Conservation (phyloP, 1,140 invertebrate species). For the Eufriesea mexicana region DNA sequence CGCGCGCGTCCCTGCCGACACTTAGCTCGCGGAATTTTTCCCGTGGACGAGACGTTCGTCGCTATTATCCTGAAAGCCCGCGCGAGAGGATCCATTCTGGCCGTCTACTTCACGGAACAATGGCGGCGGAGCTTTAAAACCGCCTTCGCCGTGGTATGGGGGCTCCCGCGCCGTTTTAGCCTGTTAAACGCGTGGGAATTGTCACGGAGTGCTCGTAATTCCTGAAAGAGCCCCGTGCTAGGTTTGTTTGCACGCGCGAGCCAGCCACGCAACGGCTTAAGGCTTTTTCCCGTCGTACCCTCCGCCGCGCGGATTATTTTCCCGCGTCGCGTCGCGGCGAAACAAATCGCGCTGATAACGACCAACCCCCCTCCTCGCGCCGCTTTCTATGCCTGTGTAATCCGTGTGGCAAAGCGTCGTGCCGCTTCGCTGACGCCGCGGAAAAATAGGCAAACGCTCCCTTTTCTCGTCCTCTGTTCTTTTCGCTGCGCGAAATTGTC, state of each 20-base stretch:
- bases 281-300: conserved; percentile 26
- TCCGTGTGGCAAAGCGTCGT: background rate
- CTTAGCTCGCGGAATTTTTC: conserved; percentile 15
- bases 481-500: background rate
- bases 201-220: conserved; percentile 53
- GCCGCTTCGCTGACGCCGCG: background rate
- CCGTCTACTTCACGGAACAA: conserved; percentile 49
- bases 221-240: conserved; percentile 2
- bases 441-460: background rate
- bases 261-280: conserved; percentile 33
- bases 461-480: background rate
- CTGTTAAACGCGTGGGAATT: conserved; percentile 51
- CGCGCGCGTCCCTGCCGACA: background rate
- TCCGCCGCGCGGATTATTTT: conserved; percentile 34
- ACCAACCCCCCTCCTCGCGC: background rate
- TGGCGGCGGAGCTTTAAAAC: conserved; percentile 46
- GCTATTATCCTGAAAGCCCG: conserved; percentile 48
- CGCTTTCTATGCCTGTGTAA: conserved; percentile 10
- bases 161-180: conserved; percentile 27
- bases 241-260: conserved; percentile 44
- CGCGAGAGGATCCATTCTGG: conserved; percentile 33
- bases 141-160: background rate
- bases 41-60: conserved; percentile 25
- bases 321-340: background rate
- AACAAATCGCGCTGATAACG: conserved; percentile 48